phyloP scores from a whole-genome alignment of 2,888 invertebrate genomes.

The Lordiphosa andalusiaca region DNA sequence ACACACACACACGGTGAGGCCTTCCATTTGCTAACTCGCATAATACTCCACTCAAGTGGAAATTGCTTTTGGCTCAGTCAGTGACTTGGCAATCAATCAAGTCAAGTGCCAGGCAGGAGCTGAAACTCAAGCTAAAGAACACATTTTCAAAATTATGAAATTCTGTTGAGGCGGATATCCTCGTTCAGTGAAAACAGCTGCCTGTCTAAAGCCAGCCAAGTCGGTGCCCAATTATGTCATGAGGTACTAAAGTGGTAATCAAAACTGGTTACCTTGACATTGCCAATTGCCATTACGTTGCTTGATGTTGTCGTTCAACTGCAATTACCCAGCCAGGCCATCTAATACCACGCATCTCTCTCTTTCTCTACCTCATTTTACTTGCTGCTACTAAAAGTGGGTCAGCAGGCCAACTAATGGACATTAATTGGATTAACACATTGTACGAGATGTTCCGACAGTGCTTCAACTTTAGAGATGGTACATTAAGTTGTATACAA shows the following conservation, averaged over 20 bases:
- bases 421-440: slow-evolving; percentile 69
- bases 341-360: slow-evolving; percentile 17
- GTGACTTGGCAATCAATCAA: slow-evolving; percentile 66
- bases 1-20: slow-evolving; percentile 23
- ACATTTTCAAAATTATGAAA: slow-evolving; percentile 57
- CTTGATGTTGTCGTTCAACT: slow-evolving; percentile 6
- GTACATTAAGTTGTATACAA: neutral
- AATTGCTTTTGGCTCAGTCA: slow-evolving; percentile 47
- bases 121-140: neutral
- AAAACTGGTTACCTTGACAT: slow-evolving; percentile 72
- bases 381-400: slow-evolving; percentile 34
- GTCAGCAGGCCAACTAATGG: slow-evolving; percentile 57
- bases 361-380: neutral
- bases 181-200: slow-evolving; percentile 27
- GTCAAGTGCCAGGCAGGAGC: slow-evolving; percentile 40
- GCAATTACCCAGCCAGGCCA: slow-evolving; percentile 28
- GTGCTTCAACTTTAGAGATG: slow-evolving; percentile 21
- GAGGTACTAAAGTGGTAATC: slow-evolving; percentile 42
- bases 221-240: slow-evolving; percentile 60
- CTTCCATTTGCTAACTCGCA: slow-evolving; percentile 15
- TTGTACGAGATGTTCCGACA: slow-evolving; percentile 36
- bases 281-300: slow-evolving; percentile 31
- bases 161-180: slow-evolving; percentile 58
- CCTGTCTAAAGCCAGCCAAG: slow-evolving; percentile 9
- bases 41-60: slow-evolving; percentile 51